These are phyloP conservation scores for Gobiocypris rarus DNA, from an alignment of 2,113 vertebrate genomes.

Conservation along the genomic window DNA sequence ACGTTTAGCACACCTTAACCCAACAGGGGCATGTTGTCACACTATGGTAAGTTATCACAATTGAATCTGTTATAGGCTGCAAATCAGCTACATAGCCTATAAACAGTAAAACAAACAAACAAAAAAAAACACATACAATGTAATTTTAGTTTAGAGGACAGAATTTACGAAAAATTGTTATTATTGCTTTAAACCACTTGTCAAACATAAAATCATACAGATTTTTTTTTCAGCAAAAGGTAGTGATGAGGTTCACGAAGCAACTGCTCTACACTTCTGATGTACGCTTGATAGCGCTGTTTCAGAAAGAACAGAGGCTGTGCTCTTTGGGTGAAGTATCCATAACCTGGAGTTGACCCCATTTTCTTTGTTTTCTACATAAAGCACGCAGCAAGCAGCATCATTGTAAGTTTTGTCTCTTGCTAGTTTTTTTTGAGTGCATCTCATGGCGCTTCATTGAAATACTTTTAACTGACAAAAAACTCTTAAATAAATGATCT, in stretches of 20 bases:
- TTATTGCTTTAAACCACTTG: neutral
- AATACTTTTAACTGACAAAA: neutral
- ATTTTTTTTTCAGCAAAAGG: neutral
- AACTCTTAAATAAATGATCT: neutral
- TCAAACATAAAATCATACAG: neutral
- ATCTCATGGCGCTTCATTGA: neutral
- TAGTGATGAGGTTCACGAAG: neutral
- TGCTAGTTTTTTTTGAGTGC: neutral
- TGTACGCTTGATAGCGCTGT: neutral
- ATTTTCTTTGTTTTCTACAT: neutral
- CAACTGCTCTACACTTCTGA: neutral
- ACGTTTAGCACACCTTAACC: neutral
- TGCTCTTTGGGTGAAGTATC: neutral
- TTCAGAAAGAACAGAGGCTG: neutral
- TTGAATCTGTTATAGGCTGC: neutral
- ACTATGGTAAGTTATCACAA: neutral
- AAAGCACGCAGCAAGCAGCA: neutral
- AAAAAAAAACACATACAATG: too few species aligned
- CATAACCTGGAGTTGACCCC: constrained; percentile 20
- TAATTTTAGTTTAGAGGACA: neutral
- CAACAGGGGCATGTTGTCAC: neutral
- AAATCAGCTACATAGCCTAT: neutral
- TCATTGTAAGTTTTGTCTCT: neutral
- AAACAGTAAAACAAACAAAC: neutral
- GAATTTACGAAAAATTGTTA: neutral